Percentiles rank a stretch among this genome's conserved stretches.
Conservation (phyloP, 1,140 invertebrate genomes). For the Lordiphosa stackelbergi region DNA sequence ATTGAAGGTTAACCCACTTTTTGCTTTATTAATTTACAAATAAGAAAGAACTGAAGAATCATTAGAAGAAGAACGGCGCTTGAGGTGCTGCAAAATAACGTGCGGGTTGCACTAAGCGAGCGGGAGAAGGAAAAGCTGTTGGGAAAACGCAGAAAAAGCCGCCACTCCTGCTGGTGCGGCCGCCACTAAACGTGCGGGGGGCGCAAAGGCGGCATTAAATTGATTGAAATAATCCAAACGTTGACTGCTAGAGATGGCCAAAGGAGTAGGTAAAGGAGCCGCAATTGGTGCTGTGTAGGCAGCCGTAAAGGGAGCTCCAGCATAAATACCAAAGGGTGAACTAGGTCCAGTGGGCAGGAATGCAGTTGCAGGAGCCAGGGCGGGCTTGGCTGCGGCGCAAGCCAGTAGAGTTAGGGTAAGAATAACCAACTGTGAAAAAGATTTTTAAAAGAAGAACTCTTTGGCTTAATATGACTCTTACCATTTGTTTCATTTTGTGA, state of each 20-base stretch:
- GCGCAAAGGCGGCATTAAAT: conserved; percentile 50
- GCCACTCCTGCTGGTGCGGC: conserved; percentile 24
- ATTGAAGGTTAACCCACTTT: conserved; percentile 43
- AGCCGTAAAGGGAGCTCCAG: conserved; percentile 8
- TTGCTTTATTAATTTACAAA: conserved; percentile 24
- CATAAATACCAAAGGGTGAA: conserved; percentile 13
- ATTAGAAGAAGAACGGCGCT: conserved; percentile 33
- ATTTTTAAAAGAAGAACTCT: neutral
- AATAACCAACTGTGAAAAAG: conserved; percentile 17
- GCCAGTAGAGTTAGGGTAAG: conserved; percentile 30
- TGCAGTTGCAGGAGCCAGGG: neutral
- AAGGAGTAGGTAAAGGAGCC: conserved; percentile 14
- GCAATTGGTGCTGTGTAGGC: conserved; percentile 12
- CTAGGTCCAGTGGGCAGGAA: neutral
- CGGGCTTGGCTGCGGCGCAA: conserved; percentile 16
- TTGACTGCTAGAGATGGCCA: conserved; percentile 56
- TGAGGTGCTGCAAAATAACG: conserved; percentile 19
- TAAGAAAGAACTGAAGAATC: neutral
- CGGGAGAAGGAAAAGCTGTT: conserved; percentile 11
- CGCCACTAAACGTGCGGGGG: conserved; percentile 42
- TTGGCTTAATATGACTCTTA: neutral
- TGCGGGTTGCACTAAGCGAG: conserved; percentile 29
- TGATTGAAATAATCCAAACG: conserved; percentile 61
- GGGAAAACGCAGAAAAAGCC: conserved; percentile 12
- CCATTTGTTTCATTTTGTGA: conserved; percentile 20